phyloP scores from a whole-genome alignment of 1,140 invertebrate species.

The Diorhabda carinulata region DNA sequence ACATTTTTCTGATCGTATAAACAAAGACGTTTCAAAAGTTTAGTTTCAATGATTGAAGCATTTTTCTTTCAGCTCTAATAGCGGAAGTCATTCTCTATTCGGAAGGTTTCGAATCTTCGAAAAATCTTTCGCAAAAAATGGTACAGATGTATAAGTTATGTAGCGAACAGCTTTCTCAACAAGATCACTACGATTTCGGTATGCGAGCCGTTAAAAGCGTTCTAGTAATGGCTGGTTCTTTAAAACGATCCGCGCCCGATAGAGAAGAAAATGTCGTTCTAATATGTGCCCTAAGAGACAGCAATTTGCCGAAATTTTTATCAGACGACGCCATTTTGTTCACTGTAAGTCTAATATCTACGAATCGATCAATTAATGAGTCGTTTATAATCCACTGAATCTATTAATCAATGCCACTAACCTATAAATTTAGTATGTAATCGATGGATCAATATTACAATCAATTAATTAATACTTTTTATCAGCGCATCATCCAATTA shows the following conservation, averaged over 20 bases:
- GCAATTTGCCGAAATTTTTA: constrained; percentile 90
- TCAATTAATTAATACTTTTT: too few species aligned
- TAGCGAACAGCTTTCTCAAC: constrained; percentile 86
- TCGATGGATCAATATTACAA: too few species aligned
- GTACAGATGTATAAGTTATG: constrained; percentile 89
- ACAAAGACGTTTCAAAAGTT: too few species aligned
- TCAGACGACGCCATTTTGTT: constrained; percentile 80
- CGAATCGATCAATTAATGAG: too few species aligned
- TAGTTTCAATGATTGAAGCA: background rate
- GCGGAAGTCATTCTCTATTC: constrained; percentile 91
- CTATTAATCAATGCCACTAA: too few species aligned
- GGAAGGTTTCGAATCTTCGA: constrained; percentile 86
- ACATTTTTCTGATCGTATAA: too few species aligned
- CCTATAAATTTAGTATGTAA: too few species aligned
- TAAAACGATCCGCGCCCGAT: constrained; percentile 80
- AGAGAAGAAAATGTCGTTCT: constrained; percentile 74
- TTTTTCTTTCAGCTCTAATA: constrained; percentile 65
- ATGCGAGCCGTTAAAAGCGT: constrained; percentile 76
- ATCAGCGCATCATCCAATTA: too few species aligned
- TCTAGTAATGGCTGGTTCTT: constrained; percentile 79
- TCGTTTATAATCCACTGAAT: too few species aligned
- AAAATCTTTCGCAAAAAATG: constrained; percentile 82
- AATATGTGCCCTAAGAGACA: constrained; percentile 81
- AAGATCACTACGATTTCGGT: constrained; percentile 91
- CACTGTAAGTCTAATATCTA: constrained; percentile 39